Percentiles rank a stretch among this genome's conserved stretches.
Conservation (phyloP, 2,888 invertebrate species). For the Volucella zonaria region DNA sequence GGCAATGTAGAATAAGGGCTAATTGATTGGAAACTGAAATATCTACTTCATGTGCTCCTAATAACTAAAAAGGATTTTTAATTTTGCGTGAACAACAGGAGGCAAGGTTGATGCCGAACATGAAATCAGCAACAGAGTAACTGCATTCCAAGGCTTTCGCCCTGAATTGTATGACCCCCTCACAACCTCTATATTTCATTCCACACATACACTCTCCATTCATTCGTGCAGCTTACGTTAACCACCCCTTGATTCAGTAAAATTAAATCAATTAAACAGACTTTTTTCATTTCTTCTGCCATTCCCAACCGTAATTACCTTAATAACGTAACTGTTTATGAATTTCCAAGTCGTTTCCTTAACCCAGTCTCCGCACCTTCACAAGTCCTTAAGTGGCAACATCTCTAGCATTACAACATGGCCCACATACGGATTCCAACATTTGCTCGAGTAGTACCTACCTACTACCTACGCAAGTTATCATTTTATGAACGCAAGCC, state of each 20-base stretch:
- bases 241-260: neutral
- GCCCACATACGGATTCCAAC: slow-evolving; percentile 8
- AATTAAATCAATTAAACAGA: slow-evolving; percentile 44
- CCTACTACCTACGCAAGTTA: too few relatives aligned
- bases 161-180: too few relatives aligned
- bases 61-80: too few relatives aligned
- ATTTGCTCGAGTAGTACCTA: neutral
- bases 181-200: too few relatives aligned
- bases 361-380: slow-evolving; percentile 27
- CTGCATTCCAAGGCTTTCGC: too few relatives aligned
- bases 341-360: slow-evolving; percentile 43
- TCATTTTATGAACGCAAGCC: slow-evolving; percentile 20
- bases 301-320: slow-evolving; percentile 36
- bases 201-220: neutral
- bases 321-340: slow-evolving; percentile 32
- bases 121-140: too few relatives aligned
- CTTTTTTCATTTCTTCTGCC: neutral
- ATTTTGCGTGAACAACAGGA: too few relatives aligned
- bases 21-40: too few relatives aligned
- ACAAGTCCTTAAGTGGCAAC: slow-evolving; percentile 35
- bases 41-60: too few relatives aligned
- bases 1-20: too few relatives aligned
- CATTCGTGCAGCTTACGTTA: too few relatives aligned
- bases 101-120: too few relatives aligned
- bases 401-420: slow-evolving; percentile 36